Percentiles rank a stretch among this genome's conserved stretches.
phyloP scores from a whole-genome alignment of 1,140 invertebrate genomes.

The Lepidotrigona ventralis region DNA sequence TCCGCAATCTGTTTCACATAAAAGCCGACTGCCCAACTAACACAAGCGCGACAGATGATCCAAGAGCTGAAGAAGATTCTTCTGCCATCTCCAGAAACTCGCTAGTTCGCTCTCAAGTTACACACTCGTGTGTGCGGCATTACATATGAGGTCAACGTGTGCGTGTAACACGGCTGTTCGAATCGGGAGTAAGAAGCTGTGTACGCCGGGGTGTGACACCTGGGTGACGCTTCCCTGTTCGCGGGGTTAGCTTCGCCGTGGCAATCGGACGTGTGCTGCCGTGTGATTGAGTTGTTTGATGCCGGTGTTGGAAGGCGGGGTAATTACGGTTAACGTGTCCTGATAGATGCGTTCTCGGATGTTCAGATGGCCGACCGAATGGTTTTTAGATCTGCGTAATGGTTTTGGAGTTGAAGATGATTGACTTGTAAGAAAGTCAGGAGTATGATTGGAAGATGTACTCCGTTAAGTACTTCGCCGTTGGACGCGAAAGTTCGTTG shows the following conservation, averaged over 20 bases:
- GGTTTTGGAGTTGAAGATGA: neutral
- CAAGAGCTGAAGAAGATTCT: neutral
- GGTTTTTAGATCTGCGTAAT: neutral
- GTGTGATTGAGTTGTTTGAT: neutral
- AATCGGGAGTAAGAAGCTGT: neutral
- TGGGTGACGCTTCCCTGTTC: neutral
- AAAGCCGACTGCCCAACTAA: constrained; percentile 63
- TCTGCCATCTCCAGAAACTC: neutral
- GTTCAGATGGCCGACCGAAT: neutral
- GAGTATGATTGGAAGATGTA: neutral
- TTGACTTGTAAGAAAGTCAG: neutral
- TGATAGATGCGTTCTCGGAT: neutral
- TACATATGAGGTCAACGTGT: constrained; percentile 10
- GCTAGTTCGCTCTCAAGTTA: neutral
- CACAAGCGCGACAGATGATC: constrained; percentile 64
- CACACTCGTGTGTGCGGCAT: constrained; percentile 5
- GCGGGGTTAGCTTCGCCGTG: neutral
- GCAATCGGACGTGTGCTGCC: neutral
- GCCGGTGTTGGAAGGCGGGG: neutral
- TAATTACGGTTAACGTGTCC: neutral
- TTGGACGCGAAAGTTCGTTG: neutral
- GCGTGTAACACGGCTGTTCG: neutral
- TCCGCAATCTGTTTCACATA: constrained; percentile 60
- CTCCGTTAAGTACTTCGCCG: neutral
- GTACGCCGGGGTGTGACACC: neutral